Conservation (phyloP, 1,140 invertebrate genomes). For the Rhagoletis zephyria region DNA sequence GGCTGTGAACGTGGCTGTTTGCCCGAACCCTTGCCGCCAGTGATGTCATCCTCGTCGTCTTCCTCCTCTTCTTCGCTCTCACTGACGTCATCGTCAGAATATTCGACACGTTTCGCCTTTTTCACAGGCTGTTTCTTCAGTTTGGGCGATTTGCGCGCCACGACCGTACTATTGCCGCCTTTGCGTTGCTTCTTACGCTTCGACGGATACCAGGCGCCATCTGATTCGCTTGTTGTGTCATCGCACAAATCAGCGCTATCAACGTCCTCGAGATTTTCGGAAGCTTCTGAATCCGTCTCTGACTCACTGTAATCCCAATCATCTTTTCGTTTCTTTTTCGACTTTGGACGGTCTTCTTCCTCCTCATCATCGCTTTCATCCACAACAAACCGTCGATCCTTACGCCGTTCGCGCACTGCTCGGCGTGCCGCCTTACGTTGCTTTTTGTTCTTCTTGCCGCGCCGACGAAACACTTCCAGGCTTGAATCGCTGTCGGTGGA, state of each 20-base stretch:
- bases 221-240: slow-evolving; percentile 69
- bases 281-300: slow-evolving; percentile 75
- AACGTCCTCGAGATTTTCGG: slow-evolving; percentile 76
- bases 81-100: slow-evolving; percentile 70
- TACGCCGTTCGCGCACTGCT: slow-evolving; percentile 67
- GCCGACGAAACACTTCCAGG: slow-evolving; percentile 66
- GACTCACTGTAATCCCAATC: slow-evolving; percentile 75
- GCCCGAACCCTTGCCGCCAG: slow-evolving; percentile 68
- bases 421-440: slow-evolving; percentile 65
- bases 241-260: slow-evolving; percentile 77
- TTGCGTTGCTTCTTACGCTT: slow-evolving; percentile 67
- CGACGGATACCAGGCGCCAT: slow-evolving; percentile 68
- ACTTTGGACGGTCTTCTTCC: slow-evolving; percentile 60
- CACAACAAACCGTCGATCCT: slow-evolving; percentile 69
- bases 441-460: slow-evolving; percentile 61
- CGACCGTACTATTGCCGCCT: slow-evolving; percentile 12
- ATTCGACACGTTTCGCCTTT: slow-evolving; percentile 66
- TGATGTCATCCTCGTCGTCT: slow-evolving; percentile 63
- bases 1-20: slow-evolving; percentile 69
- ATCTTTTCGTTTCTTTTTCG: slow-evolving; percentile 68
- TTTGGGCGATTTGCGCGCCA: slow-evolving; percentile 67
- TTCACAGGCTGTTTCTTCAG: slow-evolving; percentile 63
- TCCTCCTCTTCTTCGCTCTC: slow-evolving; percentile 69
- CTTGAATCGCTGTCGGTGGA: slow-evolving; percentile 68
- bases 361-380: slow-evolving; percentile 70